Conservation (phyloP, 2,888 invertebrate species). For the Meta bourneti region DNA sequence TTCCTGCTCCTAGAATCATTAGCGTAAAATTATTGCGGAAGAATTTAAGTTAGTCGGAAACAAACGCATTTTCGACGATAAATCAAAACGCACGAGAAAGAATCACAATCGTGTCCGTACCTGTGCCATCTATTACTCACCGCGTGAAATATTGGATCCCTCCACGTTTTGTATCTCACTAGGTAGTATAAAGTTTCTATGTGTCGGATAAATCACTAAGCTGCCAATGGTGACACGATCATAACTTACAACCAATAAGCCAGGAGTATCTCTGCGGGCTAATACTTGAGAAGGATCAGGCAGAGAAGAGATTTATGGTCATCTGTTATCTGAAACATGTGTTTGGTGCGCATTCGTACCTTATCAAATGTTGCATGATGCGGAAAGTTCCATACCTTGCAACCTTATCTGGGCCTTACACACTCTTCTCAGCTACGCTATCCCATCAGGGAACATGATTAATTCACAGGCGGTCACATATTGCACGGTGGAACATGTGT, state of each 20-base stretch:
- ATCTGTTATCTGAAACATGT: conserved; percentile 71
- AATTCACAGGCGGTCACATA: conserved; percentile 55
- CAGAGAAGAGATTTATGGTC: conserved; percentile 54
- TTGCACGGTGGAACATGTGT: conserved; percentile 10
- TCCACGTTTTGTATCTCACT: conserved; percentile 11
- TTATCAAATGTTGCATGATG: conserved; percentile 68
- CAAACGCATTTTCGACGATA: background rate
- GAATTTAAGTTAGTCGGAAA: background rate
- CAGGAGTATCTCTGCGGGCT: conserved; percentile 45
- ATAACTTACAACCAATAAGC: conserved; percentile 66
- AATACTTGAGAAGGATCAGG: conserved; percentile 65
- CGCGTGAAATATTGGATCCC: conserved; percentile 31
- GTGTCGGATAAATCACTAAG: conserved; percentile 48
- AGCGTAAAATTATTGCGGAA: too few species aligned
- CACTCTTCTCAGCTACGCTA: conserved; percentile 44
- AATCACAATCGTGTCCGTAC: background rate
- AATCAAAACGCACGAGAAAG: background rate
- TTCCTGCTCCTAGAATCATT: too few species aligned
- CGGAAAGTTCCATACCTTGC: conserved; percentile 57
- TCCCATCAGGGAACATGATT: conserved; percentile 39
- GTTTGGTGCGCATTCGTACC: conserved; percentile 70
- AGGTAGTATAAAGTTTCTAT: conserved; percentile 41
- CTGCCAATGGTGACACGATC: conserved; percentile 67
- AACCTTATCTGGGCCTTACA: conserved; percentile 62
- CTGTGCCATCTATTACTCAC: conserved; percentile 4